Percentiles rank a stretch among this genome's conserved stretches.
phyloP scores from a whole-genome alignment of 2,888 invertebrate species.

The Blera fallax region DNA sequence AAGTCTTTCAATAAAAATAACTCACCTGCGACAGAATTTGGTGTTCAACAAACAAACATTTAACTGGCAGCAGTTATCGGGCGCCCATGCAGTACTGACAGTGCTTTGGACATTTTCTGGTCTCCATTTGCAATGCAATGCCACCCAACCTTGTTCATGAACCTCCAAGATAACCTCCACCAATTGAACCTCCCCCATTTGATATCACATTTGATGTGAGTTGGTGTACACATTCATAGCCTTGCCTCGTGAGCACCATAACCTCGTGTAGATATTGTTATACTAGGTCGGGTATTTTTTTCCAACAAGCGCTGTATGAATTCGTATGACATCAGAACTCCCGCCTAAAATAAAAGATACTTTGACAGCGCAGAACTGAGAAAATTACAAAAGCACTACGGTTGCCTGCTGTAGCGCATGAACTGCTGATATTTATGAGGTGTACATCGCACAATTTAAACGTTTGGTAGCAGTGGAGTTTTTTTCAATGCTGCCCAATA shows the following conservation, averaged over 20 bases:
- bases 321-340: not conserved
- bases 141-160: slow-evolving; percentile 34
- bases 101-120: not conserved
- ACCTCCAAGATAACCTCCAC: slow-evolving; percentile 11
- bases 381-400: not conserved
- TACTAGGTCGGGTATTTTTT: not conserved
- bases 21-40: not conserved
- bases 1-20: too few relatives aligned
- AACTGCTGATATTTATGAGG: slow-evolving; percentile 50
- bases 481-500: not conserved
- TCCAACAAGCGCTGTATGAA: not conserved
- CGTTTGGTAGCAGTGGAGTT: slow-evolving; percentile 6
- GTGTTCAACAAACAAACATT: slow-evolving; percentile 66
- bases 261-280: not conserved
- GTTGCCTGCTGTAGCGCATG: slow-evolving; percentile 33
- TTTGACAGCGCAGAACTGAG: not conserved
- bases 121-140: not conserved
- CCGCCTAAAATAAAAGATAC: not conserved
- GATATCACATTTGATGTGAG: not conserved
- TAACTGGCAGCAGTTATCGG: slow-evolving; percentile 55
- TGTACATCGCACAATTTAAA: slow-evolving; percentile 38
- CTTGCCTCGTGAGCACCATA: not conserved
- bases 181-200: not conserved
- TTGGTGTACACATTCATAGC: not conserved
- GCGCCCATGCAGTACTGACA: slow-evolving; percentile 13